Percentiles rank a stretch among this genome's conserved stretches.
These are phyloP conservation scores for Lordiphosa andalusiaca DNA, from an alignment of 2,888 invertebrate species.

Conservation along the genomic window DNA sequence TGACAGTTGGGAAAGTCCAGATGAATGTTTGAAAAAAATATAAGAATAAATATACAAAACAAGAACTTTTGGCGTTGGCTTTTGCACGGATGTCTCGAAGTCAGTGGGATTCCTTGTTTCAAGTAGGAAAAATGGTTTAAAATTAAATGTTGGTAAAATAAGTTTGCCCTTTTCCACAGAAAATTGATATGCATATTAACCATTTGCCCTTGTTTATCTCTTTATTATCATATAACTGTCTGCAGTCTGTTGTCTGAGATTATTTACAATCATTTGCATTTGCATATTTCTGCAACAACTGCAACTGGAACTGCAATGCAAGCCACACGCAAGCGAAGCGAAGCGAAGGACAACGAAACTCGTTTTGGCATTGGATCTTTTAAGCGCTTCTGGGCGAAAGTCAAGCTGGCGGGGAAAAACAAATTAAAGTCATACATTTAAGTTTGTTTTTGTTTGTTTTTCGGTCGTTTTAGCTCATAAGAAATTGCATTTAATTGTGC, in stretches of 20 bases:
- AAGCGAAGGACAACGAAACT: constrained; percentile 9
- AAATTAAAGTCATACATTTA: constrained; percentile 8
- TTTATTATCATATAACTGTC: constrained; percentile 11
- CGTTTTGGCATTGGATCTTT: background rate
- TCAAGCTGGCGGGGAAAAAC: background rate
- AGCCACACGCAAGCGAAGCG: constrained; percentile 11
- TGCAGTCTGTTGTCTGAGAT: constrained; percentile 32
- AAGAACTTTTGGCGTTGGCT: background rate
- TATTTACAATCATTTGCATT: constrained; percentile 50
- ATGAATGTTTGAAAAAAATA: constrained; percentile 23
- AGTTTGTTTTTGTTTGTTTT: constrained; percentile 5
- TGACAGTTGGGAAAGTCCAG: constrained; percentile 39
- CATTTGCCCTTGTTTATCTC: constrained; percentile 23
- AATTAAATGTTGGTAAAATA: no score
- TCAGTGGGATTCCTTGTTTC: constrained; percentile 26
- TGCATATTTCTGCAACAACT: constrained; percentile 5
- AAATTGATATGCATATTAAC: constrained; percentile 1
- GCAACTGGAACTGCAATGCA: constrained; percentile 18
- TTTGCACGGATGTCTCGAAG: constrained; percentile 14
- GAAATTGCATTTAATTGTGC: constrained; percentile 8
- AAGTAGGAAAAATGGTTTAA: no score
- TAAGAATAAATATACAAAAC: constrained; percentile 2
- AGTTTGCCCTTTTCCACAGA: no score
- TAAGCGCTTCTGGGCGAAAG: constrained; percentile 7
- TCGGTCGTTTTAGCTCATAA: constrained; percentile 1